Evolutionary conservation across 2,797 vertebrate genomes (phyloP), one percentile per base, ranked within the genome.

Genomic region (Hybognathus amarus): DNA sequence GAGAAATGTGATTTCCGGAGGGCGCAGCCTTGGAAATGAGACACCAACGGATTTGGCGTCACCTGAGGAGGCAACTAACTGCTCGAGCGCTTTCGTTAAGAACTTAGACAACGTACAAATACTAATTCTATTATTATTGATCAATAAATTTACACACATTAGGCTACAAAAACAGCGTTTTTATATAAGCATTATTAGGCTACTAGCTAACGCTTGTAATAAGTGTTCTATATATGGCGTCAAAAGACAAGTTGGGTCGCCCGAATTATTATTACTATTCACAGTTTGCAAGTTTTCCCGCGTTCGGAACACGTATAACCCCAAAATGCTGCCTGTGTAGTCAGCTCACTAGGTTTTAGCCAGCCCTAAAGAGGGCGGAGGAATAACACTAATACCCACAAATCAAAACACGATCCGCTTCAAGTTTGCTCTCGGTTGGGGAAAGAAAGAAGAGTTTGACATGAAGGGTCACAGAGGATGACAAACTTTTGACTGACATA

Each of bases 351-450:
- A 61, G 12, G n/a, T 1, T 83, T 77, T 61, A 3, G 24, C 27
- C 69, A 66, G 18, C 64, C 50, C 24, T 6, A 30, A 24, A 79
- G 75, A 63, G 59, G 80, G 77, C 79, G 87, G 87, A 82, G 74
- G 79, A 54, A 61, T 47, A 40, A 73, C 54, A 73, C 84, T 47
- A 63, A 67, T 52, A 61, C 36, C 56, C 82, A 50, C 68, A 83
- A 86, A 86, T 86, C 67, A 87, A 84, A 84, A 87, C 84, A 84
- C 77, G 47, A 8, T 83, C 66, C 54, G 77, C 81, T 70, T 74
- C 68, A 78, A 77, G 66, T 87, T 89, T 86, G 63, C 80, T 80
- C 27, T 45, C 61, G 27, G 40, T 68, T 79, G 42, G 59, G 52
- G 61, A 77, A 56, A 38, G 50, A 69, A 13, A 74, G 17, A 70